Evolutionary conservation across 2,113 vertebrate species (phyloP), one percentile per base, ranked within the genome.

Genomic region (Aplodontia rufa): DNA sequence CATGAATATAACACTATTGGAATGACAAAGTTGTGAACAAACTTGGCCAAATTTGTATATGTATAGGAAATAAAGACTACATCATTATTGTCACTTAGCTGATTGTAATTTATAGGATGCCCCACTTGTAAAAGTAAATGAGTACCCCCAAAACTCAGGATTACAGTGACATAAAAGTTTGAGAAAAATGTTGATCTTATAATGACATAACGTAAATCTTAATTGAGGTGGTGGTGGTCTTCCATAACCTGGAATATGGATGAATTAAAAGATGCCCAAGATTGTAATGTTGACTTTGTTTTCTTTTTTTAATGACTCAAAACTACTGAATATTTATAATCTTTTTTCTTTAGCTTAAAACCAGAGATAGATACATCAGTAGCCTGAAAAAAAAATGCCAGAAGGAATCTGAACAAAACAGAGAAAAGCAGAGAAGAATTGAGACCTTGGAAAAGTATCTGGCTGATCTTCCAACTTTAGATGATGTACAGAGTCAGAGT

Each of bases 381-480:
- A 99, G 99, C 95, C 98, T 99, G 97, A 99, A 99, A 96, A 99
- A 99, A 98, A 99, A 99, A 95, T 99, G 98, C 90, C 99, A 99
- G 96, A 98, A 99, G 37, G 99, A 99, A 93, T 98, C 98, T 17
- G 99, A 99, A 85, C 99, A 99, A 98, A 99, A 99, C 94, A 99
- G 99, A 95, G 99, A 99, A 87, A 99, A 99, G 80, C 99, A 99
- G 94, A 99, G 99, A 95, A 98, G 99, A 87, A 99, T 99, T 37
- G 99, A 99, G 98, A 99, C 99, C 4, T 98, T 99, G 97, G 99
- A 99, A 98, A 99, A 99, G 95, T 99, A 99, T 49, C 98, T 99
- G 62, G 99, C 99, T 49, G 99, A 99, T 92, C 98, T 99, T 42
- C 99, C 99, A 68, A 99, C 99, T 0, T 98, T 99, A 97, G 99